A percentile compares a stretch with the other conserved stretches of the same genome.
phyloP scores from a whole-genome alignment of 1,140 invertebrate genomes.

The Meloidogyne chitwoodi region DNA sequence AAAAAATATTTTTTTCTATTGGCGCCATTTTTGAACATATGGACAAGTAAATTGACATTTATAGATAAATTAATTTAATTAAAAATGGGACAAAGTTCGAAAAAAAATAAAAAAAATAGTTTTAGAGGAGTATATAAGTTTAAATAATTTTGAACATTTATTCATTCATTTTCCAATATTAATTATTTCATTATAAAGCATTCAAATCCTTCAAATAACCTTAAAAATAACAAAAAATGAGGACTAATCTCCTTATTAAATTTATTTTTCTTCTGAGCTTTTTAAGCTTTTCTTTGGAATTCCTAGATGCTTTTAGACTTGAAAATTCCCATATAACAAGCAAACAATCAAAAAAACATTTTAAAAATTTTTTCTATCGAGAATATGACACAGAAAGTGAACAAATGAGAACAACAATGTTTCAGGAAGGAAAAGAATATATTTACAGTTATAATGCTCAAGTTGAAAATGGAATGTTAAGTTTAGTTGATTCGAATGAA shows the following conservation, averaged over 20 bases:
- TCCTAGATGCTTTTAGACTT: too few species aligned
- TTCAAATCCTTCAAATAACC: background rate
- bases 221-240: background rate
- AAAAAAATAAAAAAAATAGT: too few species aligned
- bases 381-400: background rate
- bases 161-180: background rate
- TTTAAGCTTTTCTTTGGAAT: background rate
- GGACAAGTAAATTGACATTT: too few species aligned
- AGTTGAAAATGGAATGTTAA: conserved; percentile 22
- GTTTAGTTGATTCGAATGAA: background rate
- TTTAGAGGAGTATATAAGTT: background rate
- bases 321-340: background rate
- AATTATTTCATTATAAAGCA: background rate
- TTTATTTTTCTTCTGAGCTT: background rate
- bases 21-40: too few species aligned
- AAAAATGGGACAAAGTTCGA: too few species aligned
- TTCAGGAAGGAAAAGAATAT: conserved; percentile 17
- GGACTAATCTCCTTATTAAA: background rate
- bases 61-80: too few species aligned
- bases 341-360: background rate
- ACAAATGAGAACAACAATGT: background rate
- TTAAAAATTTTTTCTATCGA: background rate
- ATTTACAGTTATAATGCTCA: conserved; percentile 26
- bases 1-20: too few species aligned
- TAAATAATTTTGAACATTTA: too few species aligned